Percentiles rank a stretch among this genome's conserved stretches.
These are phyloP conservation scores for Platorchestia sp. DNA, from an alignment of 1,140 invertebrate species.

Conservation along the genomic window DNA sequence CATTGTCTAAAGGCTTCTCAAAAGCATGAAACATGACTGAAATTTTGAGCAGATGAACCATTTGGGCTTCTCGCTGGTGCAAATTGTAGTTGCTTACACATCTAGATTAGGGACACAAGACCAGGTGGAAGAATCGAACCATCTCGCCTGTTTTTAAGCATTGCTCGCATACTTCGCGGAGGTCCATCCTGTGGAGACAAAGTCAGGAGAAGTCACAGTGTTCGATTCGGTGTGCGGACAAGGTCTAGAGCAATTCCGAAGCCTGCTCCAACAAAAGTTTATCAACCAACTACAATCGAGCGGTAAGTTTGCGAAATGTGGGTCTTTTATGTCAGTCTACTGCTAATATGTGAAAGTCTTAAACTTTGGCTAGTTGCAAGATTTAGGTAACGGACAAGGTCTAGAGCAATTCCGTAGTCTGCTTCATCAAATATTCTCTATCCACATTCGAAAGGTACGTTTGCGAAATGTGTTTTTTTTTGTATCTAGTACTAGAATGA, in stretches of 20 bases:
- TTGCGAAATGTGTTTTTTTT: neutral
- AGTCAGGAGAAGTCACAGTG: neutral
- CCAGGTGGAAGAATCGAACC: neutral
- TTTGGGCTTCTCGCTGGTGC: neutral
- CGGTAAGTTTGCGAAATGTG: neutral
- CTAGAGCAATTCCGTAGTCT: neutral
- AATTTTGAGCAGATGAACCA: neutral
- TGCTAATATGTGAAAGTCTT: too few species aligned
- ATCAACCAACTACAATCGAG: neutral
- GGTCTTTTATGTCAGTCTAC: too few species aligned
- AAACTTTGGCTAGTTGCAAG: too few species aligned
- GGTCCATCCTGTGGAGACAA: neutral
- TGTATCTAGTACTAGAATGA: too few species aligned
- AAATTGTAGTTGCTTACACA: neutral
- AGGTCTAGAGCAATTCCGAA: neutral
- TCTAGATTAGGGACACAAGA: neutral
- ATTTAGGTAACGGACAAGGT: too few species aligned
- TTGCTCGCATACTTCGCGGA: neutral
- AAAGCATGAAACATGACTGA: neutral
- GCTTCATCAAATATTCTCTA: neutral
- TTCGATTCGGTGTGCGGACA: neutral
- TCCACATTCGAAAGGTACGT: neutral
- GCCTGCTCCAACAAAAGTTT: neutral
- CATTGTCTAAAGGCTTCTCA: neutral
- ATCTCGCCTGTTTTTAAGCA: neutral